These are phyloP conservation scores for Trachymyrmex septentrionalis DNA, from an alignment of 1,140 invertebrate species.

Conservation along the genomic window DNA sequence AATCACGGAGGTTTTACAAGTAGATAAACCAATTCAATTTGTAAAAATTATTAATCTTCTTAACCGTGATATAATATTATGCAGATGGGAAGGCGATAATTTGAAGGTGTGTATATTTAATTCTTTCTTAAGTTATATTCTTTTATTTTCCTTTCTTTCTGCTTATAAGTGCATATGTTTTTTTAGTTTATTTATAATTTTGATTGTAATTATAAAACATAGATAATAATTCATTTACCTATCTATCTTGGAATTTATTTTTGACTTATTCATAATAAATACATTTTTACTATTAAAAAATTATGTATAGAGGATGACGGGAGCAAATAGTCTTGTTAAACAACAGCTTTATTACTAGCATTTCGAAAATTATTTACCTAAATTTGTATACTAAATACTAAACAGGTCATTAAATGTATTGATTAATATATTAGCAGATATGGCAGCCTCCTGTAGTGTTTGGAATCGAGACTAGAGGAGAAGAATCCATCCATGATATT, in stretches of 20 bases:
- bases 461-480: conserved; percentile 67
- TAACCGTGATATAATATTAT: conserved; percentile 73
- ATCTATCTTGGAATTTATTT: not conserved
- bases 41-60: conserved; percentile 74
- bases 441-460: conserved; percentile 59
- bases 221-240: not conserved
- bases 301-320: not conserved
- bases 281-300: not conserved
- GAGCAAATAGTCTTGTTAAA: not conserved
- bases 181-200: not conserved
- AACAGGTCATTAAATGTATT: conserved; percentile 21
- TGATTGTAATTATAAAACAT: not conserved
- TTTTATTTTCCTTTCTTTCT: not conserved
- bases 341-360: not conserved
- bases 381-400: not conserved
- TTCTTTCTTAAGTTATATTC: not conserved
- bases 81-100: conserved; percentile 68
- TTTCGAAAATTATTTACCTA: not conserved
- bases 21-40: conserved; percentile 67
- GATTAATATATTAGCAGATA: conserved; percentile 62
- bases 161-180: not conserved
- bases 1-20: conserved; percentile 49
- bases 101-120: conserved; percentile 74
- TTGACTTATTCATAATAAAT: not conserved
- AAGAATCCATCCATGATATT: conserved; percentile 77